These are phyloP conservation scores for Apaloderma vittatum DNA, from an alignment of 2,113 vertebrate genomes.

Conservation along the genomic window DNA sequence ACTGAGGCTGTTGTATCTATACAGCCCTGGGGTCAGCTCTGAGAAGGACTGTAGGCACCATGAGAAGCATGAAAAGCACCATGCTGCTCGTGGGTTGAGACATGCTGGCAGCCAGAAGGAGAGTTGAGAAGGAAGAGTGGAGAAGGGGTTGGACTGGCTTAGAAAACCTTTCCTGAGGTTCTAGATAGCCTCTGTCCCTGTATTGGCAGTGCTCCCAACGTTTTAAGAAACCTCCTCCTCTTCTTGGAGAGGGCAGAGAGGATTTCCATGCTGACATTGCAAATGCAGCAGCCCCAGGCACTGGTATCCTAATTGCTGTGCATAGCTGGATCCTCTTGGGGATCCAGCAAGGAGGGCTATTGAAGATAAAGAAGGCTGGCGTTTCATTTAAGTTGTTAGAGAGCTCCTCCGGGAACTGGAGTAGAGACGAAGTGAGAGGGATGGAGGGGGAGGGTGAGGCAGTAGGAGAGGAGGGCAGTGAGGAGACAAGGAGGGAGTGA, in stretches of 20 bases:
- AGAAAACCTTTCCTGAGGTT: background rate
- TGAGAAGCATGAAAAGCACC: background rate
- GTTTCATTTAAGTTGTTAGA: slow-evolving; percentile 32
- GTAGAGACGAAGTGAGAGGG: background rate
- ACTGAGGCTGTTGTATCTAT: background rate
- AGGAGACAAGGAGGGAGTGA: background rate
- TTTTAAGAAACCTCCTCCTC: background rate
- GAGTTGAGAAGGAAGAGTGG: background rate
- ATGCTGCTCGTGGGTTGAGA: background rate
- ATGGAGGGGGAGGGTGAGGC: background rate
- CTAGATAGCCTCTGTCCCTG: background rate
- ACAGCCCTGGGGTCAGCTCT: background rate
- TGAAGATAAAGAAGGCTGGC: background rate
- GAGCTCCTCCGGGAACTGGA: slow-evolving; percentile 1
- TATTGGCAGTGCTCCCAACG: background rate
- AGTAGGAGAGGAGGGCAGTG: background rate
- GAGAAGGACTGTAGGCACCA: background rate
- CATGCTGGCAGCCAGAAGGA: background rate
- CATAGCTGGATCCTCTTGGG: slow-evolving; percentile 4
- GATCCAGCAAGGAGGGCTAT: background rate
- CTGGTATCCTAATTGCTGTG: slow-evolving; percentile 40
- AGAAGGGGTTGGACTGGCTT: background rate
- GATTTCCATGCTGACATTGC: background rate
- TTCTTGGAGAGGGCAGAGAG: background rate
- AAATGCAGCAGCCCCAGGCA: background rate